Conservation (phyloP, 2,888 invertebrate genomes). For the Clanis bilineata region DNA sequence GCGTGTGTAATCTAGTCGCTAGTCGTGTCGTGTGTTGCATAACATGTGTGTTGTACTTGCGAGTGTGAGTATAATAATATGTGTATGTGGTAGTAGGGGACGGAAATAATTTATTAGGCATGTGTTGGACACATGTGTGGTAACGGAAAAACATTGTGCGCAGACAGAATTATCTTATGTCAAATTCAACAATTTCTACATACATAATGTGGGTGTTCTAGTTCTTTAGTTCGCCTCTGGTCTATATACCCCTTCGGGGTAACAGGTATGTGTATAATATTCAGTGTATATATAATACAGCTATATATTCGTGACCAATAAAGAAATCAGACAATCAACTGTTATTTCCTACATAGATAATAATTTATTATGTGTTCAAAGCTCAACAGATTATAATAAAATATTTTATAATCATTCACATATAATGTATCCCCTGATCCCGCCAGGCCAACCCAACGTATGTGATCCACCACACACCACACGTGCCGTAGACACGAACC, state of each 20-base stretch:
- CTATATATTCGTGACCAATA: no score
- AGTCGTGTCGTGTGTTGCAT: background rate
- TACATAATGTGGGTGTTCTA: no score
- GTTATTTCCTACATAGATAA: no score
- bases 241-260: no score
- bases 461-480: slow-evolving; percentile 21
- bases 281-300: no score
- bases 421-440: background rate
- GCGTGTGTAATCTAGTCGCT: slow-evolving; percentile 13
- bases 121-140: background rate
- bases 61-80: slow-evolving; percentile 8
- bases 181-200: background rate
- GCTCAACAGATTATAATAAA: no score
- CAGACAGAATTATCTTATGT: background rate
- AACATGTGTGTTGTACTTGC: background rate
- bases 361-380: no score
- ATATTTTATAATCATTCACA: no score
- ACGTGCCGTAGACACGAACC: slow-evolving; percentile 33
- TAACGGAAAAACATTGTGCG: background rate
- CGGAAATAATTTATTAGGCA: background rate
- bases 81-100: background rate
- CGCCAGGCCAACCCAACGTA: background rate
- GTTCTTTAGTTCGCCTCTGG: no score
- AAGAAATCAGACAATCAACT: no score
- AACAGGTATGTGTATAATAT: no score